Conservation (phyloP, 2,888 invertebrate species). For the Dasypolia templi region DNA sequence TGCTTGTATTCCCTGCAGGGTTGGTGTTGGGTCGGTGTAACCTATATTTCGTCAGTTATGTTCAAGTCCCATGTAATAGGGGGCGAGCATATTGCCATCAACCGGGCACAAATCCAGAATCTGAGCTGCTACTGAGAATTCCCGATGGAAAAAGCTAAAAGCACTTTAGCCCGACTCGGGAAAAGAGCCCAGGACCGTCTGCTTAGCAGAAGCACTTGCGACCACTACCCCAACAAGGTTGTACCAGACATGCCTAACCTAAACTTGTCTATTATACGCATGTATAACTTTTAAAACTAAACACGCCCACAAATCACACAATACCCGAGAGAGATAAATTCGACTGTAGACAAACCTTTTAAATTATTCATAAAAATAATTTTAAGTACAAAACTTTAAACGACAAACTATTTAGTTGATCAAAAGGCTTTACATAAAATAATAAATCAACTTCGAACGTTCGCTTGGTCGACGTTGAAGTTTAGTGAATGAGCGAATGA, state of each 20-base stretch:
- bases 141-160: neutral
- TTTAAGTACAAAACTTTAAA: constrained; percentile 25
- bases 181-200: neutral
- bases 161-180: neutral
- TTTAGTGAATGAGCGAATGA: constrained; percentile 53
- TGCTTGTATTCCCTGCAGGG: neutral
- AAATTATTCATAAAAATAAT: constrained; percentile 41
- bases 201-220: no score
- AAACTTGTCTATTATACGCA: no score
- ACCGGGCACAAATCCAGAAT: neutral
- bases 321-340: constrained; percentile 1
- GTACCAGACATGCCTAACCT: neutral
- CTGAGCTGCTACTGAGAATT: neutral
- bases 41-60: neutral
- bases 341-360: neutral
- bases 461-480: constrained; percentile 26
- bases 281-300: neutral
- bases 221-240: neutral
- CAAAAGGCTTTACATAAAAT: constrained; percentile 46
- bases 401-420: constrained; percentile 52
- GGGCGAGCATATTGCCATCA: no score
- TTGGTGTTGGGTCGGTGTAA: no score
- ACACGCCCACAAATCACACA: neutral
- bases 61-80: neutral
- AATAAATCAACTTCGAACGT: constrained; percentile 39